A percentile compares a stretch with the other conserved stretches of the same genome.
Evolutionary conservation across 2,797 vertebrate species (phyloP).

Genomic region (Saxicola maurus): DNA sequence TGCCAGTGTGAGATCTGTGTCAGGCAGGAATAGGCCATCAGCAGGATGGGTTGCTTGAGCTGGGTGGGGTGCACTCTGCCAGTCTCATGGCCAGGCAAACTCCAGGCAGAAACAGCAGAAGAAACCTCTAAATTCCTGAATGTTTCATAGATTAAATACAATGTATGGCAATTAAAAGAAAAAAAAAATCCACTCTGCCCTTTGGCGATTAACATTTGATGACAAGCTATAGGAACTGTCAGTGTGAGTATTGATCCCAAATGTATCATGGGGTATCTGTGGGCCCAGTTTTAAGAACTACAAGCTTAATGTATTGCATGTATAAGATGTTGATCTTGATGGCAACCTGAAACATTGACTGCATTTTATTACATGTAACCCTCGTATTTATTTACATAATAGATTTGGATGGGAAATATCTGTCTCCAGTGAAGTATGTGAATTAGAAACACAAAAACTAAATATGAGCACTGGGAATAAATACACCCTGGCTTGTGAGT

Average conservation of each 20-base stretch:
- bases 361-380: not conserved
- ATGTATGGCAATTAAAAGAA: not conserved
- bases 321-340: not conserved
- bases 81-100: not conserved
- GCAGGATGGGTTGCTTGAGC: not conserved
- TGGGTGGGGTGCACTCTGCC: not conserved
- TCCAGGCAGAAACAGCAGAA: not conserved
- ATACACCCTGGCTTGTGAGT: not conserved
- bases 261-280: not conserved
- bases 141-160: not conserved
- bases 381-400: slow-evolving; percentile 38
- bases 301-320: not conserved
- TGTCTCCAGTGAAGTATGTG: slow-evolving; percentile 25
- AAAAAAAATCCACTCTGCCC: not conserved
- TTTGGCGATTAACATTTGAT: not conserved
- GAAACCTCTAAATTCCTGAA: not conserved
- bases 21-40: not conserved
- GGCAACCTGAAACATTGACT: not conserved
- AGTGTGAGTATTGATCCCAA: not conserved
- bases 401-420: slow-evolving; percentile 40
- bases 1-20: not conserved
- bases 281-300: not conserved
- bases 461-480: slow-evolving; percentile 45
- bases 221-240: not conserved
- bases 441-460: slow-evolving; percentile 41